Evolutionary conservation across 2,797 vertebrate species (phyloP).

Genomic region (Acanthis flammea): DNA sequence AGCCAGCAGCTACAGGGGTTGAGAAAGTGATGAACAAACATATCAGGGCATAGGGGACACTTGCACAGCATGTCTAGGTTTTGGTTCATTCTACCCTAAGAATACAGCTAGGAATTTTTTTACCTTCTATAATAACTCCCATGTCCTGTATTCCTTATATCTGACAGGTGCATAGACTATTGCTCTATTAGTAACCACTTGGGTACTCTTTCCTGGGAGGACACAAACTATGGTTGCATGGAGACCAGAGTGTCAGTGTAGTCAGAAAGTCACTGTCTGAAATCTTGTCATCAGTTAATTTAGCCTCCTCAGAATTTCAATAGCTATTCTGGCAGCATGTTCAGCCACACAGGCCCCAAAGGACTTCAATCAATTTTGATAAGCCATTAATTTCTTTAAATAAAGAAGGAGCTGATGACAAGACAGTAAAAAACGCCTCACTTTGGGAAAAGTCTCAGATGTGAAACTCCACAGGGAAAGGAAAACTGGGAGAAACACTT

Average conservation of each 20-base stretch:
- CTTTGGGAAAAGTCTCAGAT: not conserved
- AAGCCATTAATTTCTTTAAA: not conserved
- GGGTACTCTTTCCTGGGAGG: not conserved
- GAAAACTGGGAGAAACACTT: not conserved
- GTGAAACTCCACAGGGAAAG: not conserved
- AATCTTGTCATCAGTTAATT: not conserved
- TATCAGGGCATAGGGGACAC: not conserved
- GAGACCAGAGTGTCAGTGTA: not conserved
- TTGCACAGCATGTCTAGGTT: accelerated
- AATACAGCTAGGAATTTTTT: not conserved
- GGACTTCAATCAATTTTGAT: not conserved
- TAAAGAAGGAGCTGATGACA: not conserved
- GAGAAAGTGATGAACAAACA: not conserved
- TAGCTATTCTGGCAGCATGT: not conserved
- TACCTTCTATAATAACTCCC: not conserved
- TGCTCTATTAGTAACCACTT: not conserved
- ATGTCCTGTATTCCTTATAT: not conserved
- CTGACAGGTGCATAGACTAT: not conserved
- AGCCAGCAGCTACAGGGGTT: not conserved
- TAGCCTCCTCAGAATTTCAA: not conserved
- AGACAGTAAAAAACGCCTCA: not conserved
- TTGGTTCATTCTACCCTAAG: not conserved
- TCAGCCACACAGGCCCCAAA: not conserved
- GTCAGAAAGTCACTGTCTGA: not conserved
- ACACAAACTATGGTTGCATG: not conserved